Evolutionary conservation across 2,888 invertebrate species (phyloP).

Genomic region (Oscheius myriophilus): DNA sequence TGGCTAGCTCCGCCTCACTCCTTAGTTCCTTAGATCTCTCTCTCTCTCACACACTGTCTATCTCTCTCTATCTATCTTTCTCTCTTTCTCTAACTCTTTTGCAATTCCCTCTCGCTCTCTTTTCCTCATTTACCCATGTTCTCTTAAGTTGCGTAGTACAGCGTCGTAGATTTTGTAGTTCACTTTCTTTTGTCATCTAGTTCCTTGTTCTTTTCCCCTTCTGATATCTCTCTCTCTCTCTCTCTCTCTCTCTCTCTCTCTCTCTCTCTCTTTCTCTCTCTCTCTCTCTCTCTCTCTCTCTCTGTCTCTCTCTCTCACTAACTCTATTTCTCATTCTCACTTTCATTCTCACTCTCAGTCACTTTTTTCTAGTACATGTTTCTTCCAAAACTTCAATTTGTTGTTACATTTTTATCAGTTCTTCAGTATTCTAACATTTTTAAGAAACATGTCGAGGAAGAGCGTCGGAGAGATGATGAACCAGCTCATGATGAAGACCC

Average conservation of each 20-base stretch:
- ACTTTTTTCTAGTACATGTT: neutral
- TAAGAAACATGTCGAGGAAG: no score
- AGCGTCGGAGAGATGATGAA: no score
- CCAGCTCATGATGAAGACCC: no score
- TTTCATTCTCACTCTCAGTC: conserved; percentile 1
- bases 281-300: conserved; percentile 1
- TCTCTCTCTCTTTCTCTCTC: neutral
- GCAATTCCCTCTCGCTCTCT: neutral
- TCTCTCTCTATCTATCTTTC: conserved; percentile 4
- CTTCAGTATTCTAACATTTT: neutral
- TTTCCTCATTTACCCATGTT: no score
- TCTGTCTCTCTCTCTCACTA: neutral
- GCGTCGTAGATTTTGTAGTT: no score
- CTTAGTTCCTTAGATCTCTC: neutral
- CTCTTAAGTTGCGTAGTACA: no score
- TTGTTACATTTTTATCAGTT: neutral
- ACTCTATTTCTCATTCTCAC: no score
- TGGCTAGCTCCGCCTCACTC: no score
- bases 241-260: neutral
- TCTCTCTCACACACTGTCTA: neutral
- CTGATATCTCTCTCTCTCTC: conserved; percentile 1
- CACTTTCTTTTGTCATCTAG: no score
- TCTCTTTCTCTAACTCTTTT: neutral
- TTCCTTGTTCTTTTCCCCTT: neutral
- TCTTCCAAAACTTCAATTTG: neutral